Evolutionary conservation across 2,888 invertebrate species (phyloP), one percentile per base, ranked within the genome.

Genomic region (Stegana nigrithorax): DNA sequence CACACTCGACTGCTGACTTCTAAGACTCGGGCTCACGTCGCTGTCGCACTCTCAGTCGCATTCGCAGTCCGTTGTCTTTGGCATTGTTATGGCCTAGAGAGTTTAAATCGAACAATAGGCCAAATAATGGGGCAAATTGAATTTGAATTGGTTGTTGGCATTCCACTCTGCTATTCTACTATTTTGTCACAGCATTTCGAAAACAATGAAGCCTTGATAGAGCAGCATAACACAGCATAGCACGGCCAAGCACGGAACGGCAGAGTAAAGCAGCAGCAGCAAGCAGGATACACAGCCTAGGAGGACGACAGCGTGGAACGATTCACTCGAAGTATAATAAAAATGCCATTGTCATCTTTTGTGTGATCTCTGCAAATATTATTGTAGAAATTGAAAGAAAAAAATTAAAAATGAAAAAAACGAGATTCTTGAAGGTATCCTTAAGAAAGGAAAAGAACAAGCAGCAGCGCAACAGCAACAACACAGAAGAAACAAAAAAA

Each of bases 91-190:
- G 25, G 10, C 42, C 25, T 36, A 67, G 69, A n/a, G n/a, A 68
- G 71, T 68, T 74, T 70, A 50, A 70, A 64, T 68, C 72, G 68
- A 72, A 81, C 81, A 81, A 81, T 81, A 80, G 77, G 72, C 78
- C 72, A 68, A 70, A 82, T 81, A 82, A 82, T 80, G 73, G 79
- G 67, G 74, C 76, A 82, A 82, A 82, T 82, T 82, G 82, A 82
- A 81, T 82, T 81, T 82, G 81, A 82, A 82, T 82, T 82, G 82
- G 73, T 75, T 71, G 65, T 67, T 73, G 67, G 58, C 47, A 60
- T 51, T 58, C 45, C 42, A 56, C 76, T 76, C 39, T 42, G 32
- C 71, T 72, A 73, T 74, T 69, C 75, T 73, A 68, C 67, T 69
- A 72, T 63, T 73, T 78, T 78, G 62, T 68, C 72, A 73, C 70